Percentiles rank a stretch among this genome's conserved stretches.
These are phyloP conservation scores for Nerophis ophidion DNA, from an alignment of 2,113 vertebrate species.

Conservation along the genomic window DNA sequence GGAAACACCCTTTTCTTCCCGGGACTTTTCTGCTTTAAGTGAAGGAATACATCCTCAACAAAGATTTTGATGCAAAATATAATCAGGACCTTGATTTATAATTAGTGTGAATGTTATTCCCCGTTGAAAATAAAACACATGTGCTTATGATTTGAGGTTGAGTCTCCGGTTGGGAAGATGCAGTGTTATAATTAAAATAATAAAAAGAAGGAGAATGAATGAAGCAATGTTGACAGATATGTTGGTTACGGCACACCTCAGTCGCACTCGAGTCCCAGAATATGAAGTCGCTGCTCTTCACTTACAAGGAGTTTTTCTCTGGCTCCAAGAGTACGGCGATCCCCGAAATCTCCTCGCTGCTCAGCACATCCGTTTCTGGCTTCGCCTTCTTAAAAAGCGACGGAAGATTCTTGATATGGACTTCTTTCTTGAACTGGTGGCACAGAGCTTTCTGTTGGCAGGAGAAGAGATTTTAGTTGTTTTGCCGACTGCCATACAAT, in stretches of 20 bases:
- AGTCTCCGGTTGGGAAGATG: not conserved
- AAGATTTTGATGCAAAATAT: slow-evolving; percentile 2
- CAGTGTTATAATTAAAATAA: not conserved
- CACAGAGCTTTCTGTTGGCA: slow-evolving; percentile 86
- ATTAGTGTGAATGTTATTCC: not conserved
- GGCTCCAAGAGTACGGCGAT: slow-evolving; percentile 77
- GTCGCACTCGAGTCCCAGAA: slow-evolving; percentile 10
- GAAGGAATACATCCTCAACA: not conserved
- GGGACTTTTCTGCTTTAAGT: too few species aligned
- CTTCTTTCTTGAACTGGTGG: slow-evolving; percentile 96
- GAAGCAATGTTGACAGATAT: not conserved
- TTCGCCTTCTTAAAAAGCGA: slow-evolving; percentile 91
- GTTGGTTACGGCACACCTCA: slow-evolving; percentile 9
- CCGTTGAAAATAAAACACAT: not conserved
- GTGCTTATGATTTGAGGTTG: too few species aligned
- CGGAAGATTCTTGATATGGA: slow-evolving; percentile 96
- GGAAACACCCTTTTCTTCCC: not conserved
- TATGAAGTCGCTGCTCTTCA: not conserved
- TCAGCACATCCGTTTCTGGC: slow-evolving; percentile 76
- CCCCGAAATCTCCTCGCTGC: slow-evolving; percentile 67
- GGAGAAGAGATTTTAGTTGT: slow-evolving; percentile 30
- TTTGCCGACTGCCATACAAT: slow-evolving; percentile 9
- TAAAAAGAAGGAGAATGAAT: not conserved
- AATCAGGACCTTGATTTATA: not conserved
- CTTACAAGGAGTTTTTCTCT: slow-evolving; percentile 41